These are phyloP conservation scores for Cosmia trapezina DNA, from an alignment of 2,888 invertebrate genomes.

Conservation along the genomic window DNA sequence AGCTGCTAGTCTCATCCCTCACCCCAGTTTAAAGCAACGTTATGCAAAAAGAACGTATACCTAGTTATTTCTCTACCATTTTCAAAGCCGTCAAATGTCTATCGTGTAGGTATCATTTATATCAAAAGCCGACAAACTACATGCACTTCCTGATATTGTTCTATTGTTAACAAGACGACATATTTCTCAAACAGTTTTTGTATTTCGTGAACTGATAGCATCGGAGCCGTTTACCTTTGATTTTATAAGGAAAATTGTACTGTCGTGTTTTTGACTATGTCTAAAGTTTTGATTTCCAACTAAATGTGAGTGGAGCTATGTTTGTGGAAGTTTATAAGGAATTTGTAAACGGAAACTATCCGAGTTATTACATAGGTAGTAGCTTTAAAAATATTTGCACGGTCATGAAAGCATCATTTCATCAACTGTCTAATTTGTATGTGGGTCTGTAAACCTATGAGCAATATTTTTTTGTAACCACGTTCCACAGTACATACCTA, in stretches of 20 bases:
- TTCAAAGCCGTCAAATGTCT: constrained; percentile 8
- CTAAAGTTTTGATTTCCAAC: background rate
- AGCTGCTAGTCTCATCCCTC: background rate
- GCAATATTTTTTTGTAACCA: too few species aligned
- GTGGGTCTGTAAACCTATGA: too few species aligned
- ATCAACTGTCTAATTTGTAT: background rate
- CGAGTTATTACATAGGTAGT: background rate
- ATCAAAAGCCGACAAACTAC: constrained; percentile 12
- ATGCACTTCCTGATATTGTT: constrained; percentile 72
- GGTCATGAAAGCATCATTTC: background rate
- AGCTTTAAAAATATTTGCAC: background rate
- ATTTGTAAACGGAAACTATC: background rate
- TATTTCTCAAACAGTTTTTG: constrained; percentile 39
- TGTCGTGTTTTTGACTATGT: background rate
- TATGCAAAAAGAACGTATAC: constrained; percentile 4
- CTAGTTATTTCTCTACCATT: background rate
- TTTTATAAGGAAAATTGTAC: constrained; percentile 12
- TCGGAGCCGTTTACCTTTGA: constrained; percentile 24
- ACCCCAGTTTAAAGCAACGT: background rate
- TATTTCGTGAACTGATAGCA: constrained; percentile 50
- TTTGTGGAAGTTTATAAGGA: too few species aligned
- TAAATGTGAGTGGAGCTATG: too few species aligned
- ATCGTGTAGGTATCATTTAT: constrained; percentile 23
- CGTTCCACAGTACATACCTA: too few species aligned
- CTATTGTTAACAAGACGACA: constrained; percentile 62